Evolutionary conservation across 2,113 vertebrate species (phyloP), one percentile per base, ranked within the genome.

Genomic region (Chionomys nivalis): DNA sequence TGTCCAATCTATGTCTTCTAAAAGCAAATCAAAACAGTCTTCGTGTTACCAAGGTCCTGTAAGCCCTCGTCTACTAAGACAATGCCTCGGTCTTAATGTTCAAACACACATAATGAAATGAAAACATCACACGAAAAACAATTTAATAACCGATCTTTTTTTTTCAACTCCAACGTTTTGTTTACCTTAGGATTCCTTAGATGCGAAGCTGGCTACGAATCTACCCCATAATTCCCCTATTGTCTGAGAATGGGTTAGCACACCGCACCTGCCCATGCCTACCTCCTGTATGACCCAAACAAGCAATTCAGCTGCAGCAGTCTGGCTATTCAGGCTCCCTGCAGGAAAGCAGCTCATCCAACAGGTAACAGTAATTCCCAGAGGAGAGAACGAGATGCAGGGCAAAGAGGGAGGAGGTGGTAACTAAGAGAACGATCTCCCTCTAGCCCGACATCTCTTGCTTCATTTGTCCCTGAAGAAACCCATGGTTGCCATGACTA

Each of bases 71-170:
- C 8, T 73, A 28, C 31, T 21, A 44, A 33, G 23, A 55, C 26
- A 73, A 19, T 39, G 26, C 9, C 36, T 85, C 26, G 4, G 81
- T 70, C 17, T 47, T 76, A 3, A 21, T 63, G 21, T n/a, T 89
- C 87, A 88, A 44, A 47, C 26, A 68, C 36, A 90, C 42, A 49
- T 17, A 91, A 82, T 58, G 63, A n/a, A 88, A 63, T n/a, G 5
- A 82, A 87, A 85, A 79, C 73, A 87, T 21, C 73, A 87, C 63
- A 95, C 21, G 73, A n/a, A 31, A 87, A 87, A 65, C 13, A 85
- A n/a, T 55, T 55, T 85, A 79, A 90, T 76, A 87, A 39, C 26
- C 19, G 31, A 24, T 72, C 55, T 70, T n/a, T 75, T 1, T 52
- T 78, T 78, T 87, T 86, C 49, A 58, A 81, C 52, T n/a, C 31